A percentile compares a stretch with the other conserved stretches of the same genome.
Conservation (phyloP, 2,888 invertebrate species). For the Phyllotreta striolata region DNA sequence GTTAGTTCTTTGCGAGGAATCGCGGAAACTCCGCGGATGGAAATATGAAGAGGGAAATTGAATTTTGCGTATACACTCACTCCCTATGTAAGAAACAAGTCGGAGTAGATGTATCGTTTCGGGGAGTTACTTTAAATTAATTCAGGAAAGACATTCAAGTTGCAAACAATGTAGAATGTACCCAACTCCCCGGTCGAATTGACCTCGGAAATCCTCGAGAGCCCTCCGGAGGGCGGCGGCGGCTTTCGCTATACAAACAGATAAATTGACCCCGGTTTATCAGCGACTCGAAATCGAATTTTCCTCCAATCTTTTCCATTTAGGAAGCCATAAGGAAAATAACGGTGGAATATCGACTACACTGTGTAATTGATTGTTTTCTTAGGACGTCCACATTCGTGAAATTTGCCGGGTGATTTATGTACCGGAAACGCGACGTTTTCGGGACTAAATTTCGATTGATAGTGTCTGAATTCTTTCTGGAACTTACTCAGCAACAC, state of each 20-base stretch:
- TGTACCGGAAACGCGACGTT: constrained; percentile 2
- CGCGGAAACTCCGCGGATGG: constrained; percentile 2
- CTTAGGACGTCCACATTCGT: constrained; percentile 22
- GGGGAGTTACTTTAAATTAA: background rate
- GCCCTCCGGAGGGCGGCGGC: constrained; percentile 25
- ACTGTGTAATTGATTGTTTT: constrained; percentile 31
- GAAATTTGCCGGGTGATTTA: constrained; percentile 17
- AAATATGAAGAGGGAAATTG: constrained; percentile 10
- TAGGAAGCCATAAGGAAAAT: constrained; percentile 28
- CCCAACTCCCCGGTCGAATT: constrained; percentile 37
- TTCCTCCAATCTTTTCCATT: constrained; percentile 34
- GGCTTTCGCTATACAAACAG: constrained; percentile 38
- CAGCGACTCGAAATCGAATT: constrained; percentile 32
- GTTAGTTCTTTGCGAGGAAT: constrained; percentile 5
- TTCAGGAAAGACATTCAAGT: background rate
- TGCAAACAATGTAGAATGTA: constrained; percentile 25
- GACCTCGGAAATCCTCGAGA: constrained; percentile 35
- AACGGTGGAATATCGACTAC: constrained; percentile 24
- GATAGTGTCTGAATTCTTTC: constrained; percentile 10
- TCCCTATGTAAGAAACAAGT: no score
- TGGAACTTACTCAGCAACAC: no score
- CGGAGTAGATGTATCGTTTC: background rate
- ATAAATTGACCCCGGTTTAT: constrained; percentile 40
- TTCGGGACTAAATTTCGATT: constrained; percentile 3
- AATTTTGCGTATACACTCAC: background rate